Evolutionary conservation across 2,797 vertebrate species (phyloP), one percentile per base, ranked within the genome.

Genomic region (Fistularia commersonii): DNA sequence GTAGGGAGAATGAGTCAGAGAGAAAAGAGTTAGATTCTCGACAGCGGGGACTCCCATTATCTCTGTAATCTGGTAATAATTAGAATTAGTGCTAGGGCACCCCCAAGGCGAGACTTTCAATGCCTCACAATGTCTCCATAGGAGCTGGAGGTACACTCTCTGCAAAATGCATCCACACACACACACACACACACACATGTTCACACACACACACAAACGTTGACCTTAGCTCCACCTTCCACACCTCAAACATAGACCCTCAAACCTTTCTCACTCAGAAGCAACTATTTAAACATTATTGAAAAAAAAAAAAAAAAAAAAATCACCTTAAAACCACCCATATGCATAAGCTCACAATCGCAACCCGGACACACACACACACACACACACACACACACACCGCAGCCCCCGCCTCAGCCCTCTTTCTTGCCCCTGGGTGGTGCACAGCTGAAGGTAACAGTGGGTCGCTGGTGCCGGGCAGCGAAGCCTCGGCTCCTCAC

Each of bases 11-110:
- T 54, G 66, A 66, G 63, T 54, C 76, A 74, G 76, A 82, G 82
- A 73, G 79, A 81, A 81, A 80, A 74, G 78, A 77, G 78, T 74
- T 77, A 66, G 52, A 83, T 82, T 74, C 69, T 65, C 77, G 90
- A 80, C 85, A 90, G 85, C 76, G 51, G 85, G 84, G 85, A 76
- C 85, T 76, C 68, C 79, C 71, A 85, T 88, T 89, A 90, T 90
- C 88, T 90, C 87, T 91, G 84, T 90, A 89, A 90, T 90, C 88
- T 89, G 85, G 78, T 85, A 79, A 82, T 87, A 89, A 90, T 77
- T 88, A 82, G 82, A 87, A 92, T 88, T 89, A 92, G 84, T 75
- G 83, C 87, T 77, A 63, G 41, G 82, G 79, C 67, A 85, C 86
- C 87, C 81, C 67, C 40, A 43, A 49, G 69, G 76, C 81, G 66